Evolutionary conservation across 2,797 vertebrate genomes (phyloP), one percentile per base, ranked within the genome.

Genomic region (Falco peregrinus): DNA sequence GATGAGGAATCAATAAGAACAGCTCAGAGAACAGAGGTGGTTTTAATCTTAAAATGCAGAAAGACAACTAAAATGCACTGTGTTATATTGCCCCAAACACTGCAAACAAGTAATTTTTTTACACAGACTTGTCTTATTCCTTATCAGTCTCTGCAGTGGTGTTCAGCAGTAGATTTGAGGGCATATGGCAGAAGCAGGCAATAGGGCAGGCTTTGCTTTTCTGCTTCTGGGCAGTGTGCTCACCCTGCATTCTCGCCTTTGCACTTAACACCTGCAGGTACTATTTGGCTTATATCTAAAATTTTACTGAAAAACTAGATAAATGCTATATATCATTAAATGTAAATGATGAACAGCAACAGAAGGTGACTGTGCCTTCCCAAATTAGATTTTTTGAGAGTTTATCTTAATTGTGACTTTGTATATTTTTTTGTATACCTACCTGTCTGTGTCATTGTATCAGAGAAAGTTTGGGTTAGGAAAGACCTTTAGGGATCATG

Each of bases 201-300:
- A 10, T 8, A 10, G 13, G 35, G 41, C 10, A 29, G 35, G 18
- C 26, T 69, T 20, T 59, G 16, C 21, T 39, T 37, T 60, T 60
- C 35, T 83, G 57, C 17, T 39, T 19, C 31, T 51, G 73, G n/a
- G 3, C n/a, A 10, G 5, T 6, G 22, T 41, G 24, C 28, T 31
- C 6, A 0, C 1, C 2, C 39, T 41, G 9, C 33, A n/a, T 78
- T 63, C 11, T 60, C 18, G 28, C 53, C n/a, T 29, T 19, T 7
- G 45, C 11, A 9, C 3, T 26, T n/a, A 29, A 57, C 5, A 11
- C 22, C 41, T 39, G 4, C 11, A 41, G 47, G 19, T 59, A 16
- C 14, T 5, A 5, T 45, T 71, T 86, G 41, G 17, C 21, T 71
- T 48, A 2, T 20, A 35, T 4, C 14, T 61, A 59, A 57, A 48